These are phyloP conservation scores for Triplophysa rosa DNA, from an alignment of 2,113 vertebrate species.

Conservation along the genomic window DNA sequence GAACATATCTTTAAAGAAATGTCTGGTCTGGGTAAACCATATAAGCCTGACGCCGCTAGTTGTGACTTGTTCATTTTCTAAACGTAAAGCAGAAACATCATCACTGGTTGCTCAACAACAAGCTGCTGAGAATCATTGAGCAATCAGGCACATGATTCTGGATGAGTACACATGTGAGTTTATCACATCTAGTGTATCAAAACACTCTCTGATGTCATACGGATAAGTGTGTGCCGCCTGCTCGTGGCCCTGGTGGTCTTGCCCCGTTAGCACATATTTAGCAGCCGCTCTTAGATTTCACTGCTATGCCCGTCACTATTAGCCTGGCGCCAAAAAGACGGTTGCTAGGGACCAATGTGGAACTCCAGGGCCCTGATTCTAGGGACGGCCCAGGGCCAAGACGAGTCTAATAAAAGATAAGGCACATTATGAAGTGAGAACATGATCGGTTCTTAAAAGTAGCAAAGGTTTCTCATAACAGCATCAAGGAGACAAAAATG, in stretches of 20 bases:
- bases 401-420: slow-evolving; percentile 1
- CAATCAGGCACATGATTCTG: slow-evolving; percentile 30
- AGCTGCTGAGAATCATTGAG: slow-evolving; percentile 14
- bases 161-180: not conserved
- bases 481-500: not conserved
- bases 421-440: not conserved
- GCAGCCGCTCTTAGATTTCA: slow-evolving; percentile 50
- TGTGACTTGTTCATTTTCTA: no score
- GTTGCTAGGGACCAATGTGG: slow-evolving; percentile 21
- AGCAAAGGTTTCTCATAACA: not conserved
- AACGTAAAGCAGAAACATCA: not conserved
- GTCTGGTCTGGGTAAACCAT: not conserved
- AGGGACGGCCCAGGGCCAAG: not conserved
- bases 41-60: not conserved
- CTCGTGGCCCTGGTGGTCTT: not conserved
- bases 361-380: not conserved
- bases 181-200: not conserved
- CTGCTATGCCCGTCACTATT: not conserved
- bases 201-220: slow-evolving; percentile 14
- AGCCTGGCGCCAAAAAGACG: slow-evolving; percentile 47
- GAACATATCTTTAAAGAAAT: not conserved
- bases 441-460: not conserved
- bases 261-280: slow-evolving; percentile 35
- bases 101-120: not conserved
- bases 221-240: not conserved